These are phyloP conservation scores for Agrochola circellaris DNA, from an alignment of 2,888 invertebrate species.

Conservation along the genomic window DNA sequence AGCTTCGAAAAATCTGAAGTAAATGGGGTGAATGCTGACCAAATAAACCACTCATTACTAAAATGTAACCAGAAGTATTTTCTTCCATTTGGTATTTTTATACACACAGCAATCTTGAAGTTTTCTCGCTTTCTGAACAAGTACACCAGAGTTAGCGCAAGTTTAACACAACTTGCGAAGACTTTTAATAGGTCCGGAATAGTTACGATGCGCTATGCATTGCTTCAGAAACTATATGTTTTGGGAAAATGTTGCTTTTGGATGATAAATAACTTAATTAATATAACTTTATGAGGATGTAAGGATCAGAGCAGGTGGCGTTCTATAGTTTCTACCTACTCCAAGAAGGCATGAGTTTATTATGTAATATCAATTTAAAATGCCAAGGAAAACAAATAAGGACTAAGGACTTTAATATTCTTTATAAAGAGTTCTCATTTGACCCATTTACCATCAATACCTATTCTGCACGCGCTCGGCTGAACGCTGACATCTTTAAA, in stretches of 20 bases:
- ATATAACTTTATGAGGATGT: neutral
- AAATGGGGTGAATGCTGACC: neutral
- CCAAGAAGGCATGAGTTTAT: neutral
- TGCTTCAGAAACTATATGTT: slow-evolving; percentile 23
- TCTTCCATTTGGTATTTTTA: slow-evolving; percentile 25
- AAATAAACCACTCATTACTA: slow-evolving; percentile 23
- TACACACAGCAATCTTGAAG: slow-evolving; percentile 21
- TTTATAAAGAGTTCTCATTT: no score
- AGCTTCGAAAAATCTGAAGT: slow-evolving; percentile 5
- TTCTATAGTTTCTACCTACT: neutral
- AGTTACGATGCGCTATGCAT: slow-evolving; percentile 35
- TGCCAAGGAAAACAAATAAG: neutral
- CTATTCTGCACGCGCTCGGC: no score
- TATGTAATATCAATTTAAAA: neutral
- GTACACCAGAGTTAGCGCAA: slow-evolving; percentile 64
- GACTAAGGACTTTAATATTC: no score
- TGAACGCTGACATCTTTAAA: no score
- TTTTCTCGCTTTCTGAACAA: slow-evolving; percentile 60
- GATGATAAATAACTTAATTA: neutral
- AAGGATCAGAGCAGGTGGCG: neutral
- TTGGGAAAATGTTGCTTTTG: neutral
- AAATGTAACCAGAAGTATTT: slow-evolving; percentile 13
- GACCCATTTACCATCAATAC: no score
- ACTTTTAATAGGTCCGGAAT: slow-evolving; percentile 47
- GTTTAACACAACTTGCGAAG: slow-evolving; percentile 31